Conservation (phyloP, 2,113 vertebrate genomes). For the Peromyscus californicus region DNA sequence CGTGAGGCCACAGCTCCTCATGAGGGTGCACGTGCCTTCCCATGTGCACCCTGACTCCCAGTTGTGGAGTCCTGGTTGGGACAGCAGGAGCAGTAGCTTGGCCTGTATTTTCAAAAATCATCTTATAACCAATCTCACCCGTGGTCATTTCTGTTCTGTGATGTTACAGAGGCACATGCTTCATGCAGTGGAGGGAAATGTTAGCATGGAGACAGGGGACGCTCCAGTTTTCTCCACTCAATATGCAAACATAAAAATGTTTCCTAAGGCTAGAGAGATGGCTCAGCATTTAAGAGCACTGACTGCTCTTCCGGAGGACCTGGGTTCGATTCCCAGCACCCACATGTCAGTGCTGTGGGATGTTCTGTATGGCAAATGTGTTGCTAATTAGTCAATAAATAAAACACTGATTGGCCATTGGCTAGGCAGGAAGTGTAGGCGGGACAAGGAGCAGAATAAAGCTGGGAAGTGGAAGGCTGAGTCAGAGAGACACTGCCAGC, state of each 20-base stretch:
- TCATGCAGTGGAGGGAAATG: neutral
- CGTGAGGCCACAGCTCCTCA: fast-evolving
- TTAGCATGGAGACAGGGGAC: fast-evolving
- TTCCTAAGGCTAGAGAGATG: neutral
- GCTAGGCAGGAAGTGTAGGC: no score
- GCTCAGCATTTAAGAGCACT: neutral
- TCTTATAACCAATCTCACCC: fast-evolving
- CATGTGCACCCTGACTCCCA: neutral
- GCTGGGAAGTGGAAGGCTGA: no score
- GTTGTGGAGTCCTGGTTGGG: fast-evolving
- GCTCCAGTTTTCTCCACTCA: neutral
- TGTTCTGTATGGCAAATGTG: no score
- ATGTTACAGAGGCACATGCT: neutral
- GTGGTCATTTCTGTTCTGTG: neutral
- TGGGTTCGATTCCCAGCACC: neutral
- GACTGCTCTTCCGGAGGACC: no score
- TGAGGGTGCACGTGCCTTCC: fast-evolving
- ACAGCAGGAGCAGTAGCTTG: neutral
- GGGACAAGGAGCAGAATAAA: no score
- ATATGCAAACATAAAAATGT: neutral
- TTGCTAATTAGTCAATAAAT: no score
- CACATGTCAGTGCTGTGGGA: neutral
- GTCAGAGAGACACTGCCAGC: no score
- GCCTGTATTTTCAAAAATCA: neutral
- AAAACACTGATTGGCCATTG: no score